Conservation (phyloP, 2,113 vertebrate genomes). For the Clarias gariepinus region DNA sequence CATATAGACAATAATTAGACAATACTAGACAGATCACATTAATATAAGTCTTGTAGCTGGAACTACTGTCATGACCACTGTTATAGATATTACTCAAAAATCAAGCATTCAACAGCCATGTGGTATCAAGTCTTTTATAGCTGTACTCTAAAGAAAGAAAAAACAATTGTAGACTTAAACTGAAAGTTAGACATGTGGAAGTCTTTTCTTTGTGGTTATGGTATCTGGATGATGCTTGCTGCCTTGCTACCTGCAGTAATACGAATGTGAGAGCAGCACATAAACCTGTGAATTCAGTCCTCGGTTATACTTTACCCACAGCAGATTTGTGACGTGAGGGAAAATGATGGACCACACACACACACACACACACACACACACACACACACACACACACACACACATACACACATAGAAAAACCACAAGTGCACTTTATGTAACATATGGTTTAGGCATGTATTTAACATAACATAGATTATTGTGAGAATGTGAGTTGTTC, state of each 20-base stretch:
- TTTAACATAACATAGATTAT: background rate
- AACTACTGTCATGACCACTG: background rate
- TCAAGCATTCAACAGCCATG: background rate
- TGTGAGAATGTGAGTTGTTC: background rate
- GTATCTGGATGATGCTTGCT: background rate
- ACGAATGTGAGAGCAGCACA: background rate
- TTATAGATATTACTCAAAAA: background rate
- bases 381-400: slow-evolving; percentile 16
- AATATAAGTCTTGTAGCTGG: background rate
- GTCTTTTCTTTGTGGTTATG: background rate
- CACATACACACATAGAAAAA: background rate
- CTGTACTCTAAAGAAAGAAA: background rate
- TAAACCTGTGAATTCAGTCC: background rate
- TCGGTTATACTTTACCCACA: background rate
- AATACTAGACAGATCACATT: background rate
- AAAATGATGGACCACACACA: slow-evolving; percentile 20
- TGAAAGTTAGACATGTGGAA: background rate
- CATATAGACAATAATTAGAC: background rate
- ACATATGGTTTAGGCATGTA: background rate
- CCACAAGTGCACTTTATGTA: background rate
- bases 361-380: too few species aligned
- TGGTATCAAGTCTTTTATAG: background rate
- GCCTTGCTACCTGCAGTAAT: background rate
- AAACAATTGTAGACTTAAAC: background rate
- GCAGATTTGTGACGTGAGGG: background rate